Evolutionary conservation across 2,113 vertebrate genomes (phyloP), one percentile per base, ranked within the genome.

Genomic region (Festucalex cinctus): DNA sequence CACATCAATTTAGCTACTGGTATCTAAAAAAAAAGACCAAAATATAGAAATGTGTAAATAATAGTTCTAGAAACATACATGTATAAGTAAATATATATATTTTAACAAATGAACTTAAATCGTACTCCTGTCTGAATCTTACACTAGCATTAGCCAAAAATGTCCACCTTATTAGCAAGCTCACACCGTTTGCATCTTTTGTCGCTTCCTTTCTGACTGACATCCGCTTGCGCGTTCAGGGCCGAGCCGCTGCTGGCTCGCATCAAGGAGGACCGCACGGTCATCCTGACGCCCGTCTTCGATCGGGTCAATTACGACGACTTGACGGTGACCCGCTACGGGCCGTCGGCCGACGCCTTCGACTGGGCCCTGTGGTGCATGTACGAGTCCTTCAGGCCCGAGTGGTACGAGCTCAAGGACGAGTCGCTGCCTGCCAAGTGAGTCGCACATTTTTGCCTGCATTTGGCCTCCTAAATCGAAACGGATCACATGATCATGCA

Each of bases 311-410:
- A 51, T 6, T 92, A 19, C 19, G 83, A 90, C 26, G 85, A 88
- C 63, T 66, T 92, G 63, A 60, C 60, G 0, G 17, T 91, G 51
- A 44, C 0, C 13, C 28, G 37, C 5, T 89, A 90, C 49, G 0
- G 0, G 0, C 1, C 85, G 1, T 2, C 22, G 0, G 84, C 89
- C 1, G 61, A 91, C 6, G 89, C 58, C 2, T 92, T 92, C 26
- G 76, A 91, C 80, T 92, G 91, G 91, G 80, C 74, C 12, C 43
- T 92, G 58, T 92, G 89, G 89, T 91, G 90, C 79, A 73, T 70
- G 85, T 92, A 92, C 0, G 90, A 87, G 65, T 17, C 14, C 39
- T 91, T 92, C 82, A 80, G 70, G 37, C 86, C 89, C 1, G 88
- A 91, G 61, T 92, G 91, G 91, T 88, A 90, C 32, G 41, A 60